These are phyloP conservation scores for Chironomus tepperi DNA, from an alignment of 1,140 invertebrate genomes.

Conservation along the genomic window DNA sequence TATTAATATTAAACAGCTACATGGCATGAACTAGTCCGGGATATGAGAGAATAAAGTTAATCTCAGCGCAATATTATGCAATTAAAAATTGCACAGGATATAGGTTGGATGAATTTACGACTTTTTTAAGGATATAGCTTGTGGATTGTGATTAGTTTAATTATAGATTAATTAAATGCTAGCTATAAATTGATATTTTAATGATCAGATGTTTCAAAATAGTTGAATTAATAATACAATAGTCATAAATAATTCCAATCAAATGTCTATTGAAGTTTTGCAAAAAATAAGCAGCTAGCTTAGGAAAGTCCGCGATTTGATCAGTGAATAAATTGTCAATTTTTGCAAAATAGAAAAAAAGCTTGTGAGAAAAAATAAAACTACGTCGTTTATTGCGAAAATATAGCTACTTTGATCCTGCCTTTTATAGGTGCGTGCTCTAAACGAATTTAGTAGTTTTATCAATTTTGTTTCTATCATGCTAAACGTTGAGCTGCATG, in stretches of 20 bases:
- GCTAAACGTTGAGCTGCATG: neutral
- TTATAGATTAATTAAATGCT: neutral
- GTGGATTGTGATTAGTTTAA: neutral
- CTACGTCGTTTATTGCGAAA: constrained; percentile 11
- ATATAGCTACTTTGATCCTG: neutral
- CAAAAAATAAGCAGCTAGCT: neutral
- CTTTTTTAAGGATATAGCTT: neutral
- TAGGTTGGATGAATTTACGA: neutral
- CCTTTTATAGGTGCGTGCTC: constrained; percentile 15
- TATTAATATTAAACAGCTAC: neutral
- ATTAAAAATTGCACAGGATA: neutral
- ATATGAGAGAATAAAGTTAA: neutral
- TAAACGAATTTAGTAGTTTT: neutral
- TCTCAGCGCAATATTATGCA: neutral
- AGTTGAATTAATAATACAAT: too few relatives aligned
- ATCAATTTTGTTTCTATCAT: constrained; percentile 5
- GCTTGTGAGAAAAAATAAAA: neutral
- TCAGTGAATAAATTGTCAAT: neutral
- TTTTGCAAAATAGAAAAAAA: neutral
- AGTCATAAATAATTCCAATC: too few relatives aligned
- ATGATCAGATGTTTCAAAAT: neutral
- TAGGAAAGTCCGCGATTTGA: neutral
- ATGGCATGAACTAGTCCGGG: neutral
- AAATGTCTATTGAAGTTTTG: too few relatives aligned
- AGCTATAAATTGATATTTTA: neutral